Base-by-base conservation (phyloP, 2,113 vertebrate species). In the Petrocephalus microphthalmus region DNA sequence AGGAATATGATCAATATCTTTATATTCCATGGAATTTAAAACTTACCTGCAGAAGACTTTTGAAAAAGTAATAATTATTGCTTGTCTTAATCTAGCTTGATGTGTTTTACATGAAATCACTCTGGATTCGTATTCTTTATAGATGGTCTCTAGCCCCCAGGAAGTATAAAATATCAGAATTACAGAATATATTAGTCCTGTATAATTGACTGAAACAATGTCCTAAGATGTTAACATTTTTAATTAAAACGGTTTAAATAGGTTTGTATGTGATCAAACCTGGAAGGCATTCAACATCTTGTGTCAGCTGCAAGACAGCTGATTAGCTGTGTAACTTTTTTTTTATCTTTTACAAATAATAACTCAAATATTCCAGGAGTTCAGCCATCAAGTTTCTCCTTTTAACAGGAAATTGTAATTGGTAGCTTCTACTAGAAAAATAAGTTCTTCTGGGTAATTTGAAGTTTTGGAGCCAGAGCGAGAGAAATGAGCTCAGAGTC, bases 401-500 rank as follows among this genome's bases (percentile, higher is more conserved):
- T 42, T 87, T 7, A 45, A 64, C 71, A 52, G 47, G 42, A 47
- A 52, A n/a, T 57, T 56, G 13, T 91, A 91, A 91, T 92, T 90
- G 92, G 10, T 89, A 89, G 47, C 91, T 91, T 92, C 91, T 91
- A 92, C 29, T 85, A 13, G 29, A 54, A 85, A 84, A 74, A 91
- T 67, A 74, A 45, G 88, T 83, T 92, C 92, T 94, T 94, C 93
- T 93, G 92, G 94, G 93, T 93, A 93, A 94, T 93, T 93, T 93
- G 89, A 91, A 94, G 91, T 94, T 95, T 95, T 94, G 93, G 93
- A 91, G 91, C 86, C 90, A 92, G 91, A 94, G 92, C 93, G 91
- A 92, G 91, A 85, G 92, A 94, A 91, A 93, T 94, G 93, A 90
- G 90, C 91, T 91, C 89, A 93, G 89, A 89, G 87, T 17, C n/a